A percentile compares a stretch with the other conserved stretches of the same genome.
These are phyloP conservation scores for Eolophus roseicapilla DNA, from an alignment of 2,113 vertebrate species.

Conservation along the genomic window DNA sequence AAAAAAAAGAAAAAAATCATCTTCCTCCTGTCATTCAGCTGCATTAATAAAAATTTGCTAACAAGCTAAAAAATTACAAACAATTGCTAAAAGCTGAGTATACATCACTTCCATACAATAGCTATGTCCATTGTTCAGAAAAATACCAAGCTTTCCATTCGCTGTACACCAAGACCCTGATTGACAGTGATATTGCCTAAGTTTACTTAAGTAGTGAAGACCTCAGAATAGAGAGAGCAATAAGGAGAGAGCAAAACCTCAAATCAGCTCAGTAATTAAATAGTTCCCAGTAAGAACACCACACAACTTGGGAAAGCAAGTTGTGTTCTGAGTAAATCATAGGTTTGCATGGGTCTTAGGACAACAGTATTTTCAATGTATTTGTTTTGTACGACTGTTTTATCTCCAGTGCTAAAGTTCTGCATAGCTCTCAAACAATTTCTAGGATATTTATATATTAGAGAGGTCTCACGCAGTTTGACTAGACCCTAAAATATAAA, in stretches of 20 bases:
- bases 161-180: not conserved
- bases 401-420: not conserved
- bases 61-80: not conserved
- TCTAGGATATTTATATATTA: not conserved
- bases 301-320: not conserved
- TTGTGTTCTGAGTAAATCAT: not conserved
- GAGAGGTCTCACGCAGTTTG: not conserved
- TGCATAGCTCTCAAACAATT: not conserved
- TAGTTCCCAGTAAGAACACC: not conserved
- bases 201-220: not conserved
- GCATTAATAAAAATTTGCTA: not conserved
- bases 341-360: not conserved
- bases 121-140: not conserved
- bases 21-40: not conserved
- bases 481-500: not conserved
- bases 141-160: not conserved
- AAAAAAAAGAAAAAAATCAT: not conserved
- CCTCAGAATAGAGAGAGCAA: not conserved
- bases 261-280: not conserved
- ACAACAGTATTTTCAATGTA: not conserved
- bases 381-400: not conserved
- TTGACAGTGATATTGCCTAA: not conserved
- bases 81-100: not conserved
- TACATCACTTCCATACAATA: not conserved
- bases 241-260: not conserved